A percentile compares a stretch with the other conserved stretches of the same genome.
Evolutionary conservation across 1,140 invertebrate genomes (phyloP).

Genomic region (Drosophila albomicans): DNA sequence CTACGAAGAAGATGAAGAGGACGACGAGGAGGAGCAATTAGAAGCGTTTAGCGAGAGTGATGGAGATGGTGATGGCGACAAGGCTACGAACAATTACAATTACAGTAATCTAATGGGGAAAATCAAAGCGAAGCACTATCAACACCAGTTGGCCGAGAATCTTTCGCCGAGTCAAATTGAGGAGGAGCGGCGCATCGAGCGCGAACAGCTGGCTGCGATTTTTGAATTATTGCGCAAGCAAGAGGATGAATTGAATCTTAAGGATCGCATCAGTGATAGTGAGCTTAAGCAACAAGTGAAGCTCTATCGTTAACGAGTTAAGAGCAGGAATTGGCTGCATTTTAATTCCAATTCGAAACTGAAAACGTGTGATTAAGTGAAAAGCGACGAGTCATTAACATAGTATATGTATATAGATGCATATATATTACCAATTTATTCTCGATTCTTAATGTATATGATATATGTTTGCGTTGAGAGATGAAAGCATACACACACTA

Average conservation of each 20-base stretch:
- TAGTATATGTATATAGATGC: background rate
- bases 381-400: conserved; percentile 3
- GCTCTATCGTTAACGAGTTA: conserved; percentile 61
- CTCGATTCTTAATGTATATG: conserved; percentile 17
- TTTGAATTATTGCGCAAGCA: conserved; percentile 77
- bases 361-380: conserved; percentile 31
- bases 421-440: conserved; percentile 20
- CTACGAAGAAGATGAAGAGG: conserved; percentile 53
- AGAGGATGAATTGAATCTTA: conserved; percentile 75
- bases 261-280: conserved; percentile 75
- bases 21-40: conserved; percentile 40
- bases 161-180: conserved; percentile 69
- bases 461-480: conserved; percentile 2
- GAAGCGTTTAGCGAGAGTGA: conserved; percentile 62
- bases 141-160: conserved; percentile 69
- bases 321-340: conserved; percentile 4
- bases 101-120: conserved; percentile 72
- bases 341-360: conserved; percentile 5
- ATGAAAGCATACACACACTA: conserved; percentile 14
- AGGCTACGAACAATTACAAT: conserved; percentile 8
- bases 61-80: conserved; percentile 43
- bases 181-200: conserved; percentile 77
- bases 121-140: conserved; percentile 67
- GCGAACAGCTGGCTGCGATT: conserved; percentile 76
- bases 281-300: conserved; percentile 76